Evolutionary conservation across 2,888 invertebrate species (phyloP).

Genomic region (Pseudanteris insignis): DNA sequence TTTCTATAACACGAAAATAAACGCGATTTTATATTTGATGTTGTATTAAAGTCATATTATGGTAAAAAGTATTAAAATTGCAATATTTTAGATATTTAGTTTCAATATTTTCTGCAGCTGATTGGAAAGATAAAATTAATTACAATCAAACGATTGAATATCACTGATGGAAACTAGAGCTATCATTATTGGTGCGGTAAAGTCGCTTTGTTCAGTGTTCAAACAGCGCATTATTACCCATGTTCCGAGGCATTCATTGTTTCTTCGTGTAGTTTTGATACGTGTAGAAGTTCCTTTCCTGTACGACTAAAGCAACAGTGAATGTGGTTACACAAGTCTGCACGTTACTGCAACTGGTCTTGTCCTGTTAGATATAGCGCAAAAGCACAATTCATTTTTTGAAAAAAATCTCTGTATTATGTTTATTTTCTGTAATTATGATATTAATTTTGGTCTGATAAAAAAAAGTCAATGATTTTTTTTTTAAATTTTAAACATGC

Average conservation of each 20-base stretch:
- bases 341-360: slow-evolving; percentile 47
- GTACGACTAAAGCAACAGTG: slow-evolving; percentile 52
- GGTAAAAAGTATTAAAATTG: too few relatives aligned
- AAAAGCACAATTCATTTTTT: slow-evolving; percentile 14
- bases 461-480: too few relatives aligned
- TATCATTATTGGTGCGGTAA: slow-evolving; percentile 8
- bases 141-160: too few relatives aligned
- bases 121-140: slow-evolving; percentile 7
- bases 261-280: slow-evolving; percentile 53
- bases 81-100: slow-evolving; percentile 2
- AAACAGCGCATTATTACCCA: slow-evolving; percentile 71
- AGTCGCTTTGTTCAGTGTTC: slow-evolving; percentile 16
- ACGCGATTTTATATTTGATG: too few relatives aligned
- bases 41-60: too few relatives aligned
- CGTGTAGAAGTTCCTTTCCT: slow-evolving; percentile 40
- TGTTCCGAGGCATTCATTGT: slow-evolving; percentile 82
- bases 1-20: too few relatives aligned
- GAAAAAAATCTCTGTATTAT: too few relatives aligned
- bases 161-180: slow-evolving; percentile 15
- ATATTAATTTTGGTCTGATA: too few relatives aligned
- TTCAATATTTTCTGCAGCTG: background rate
- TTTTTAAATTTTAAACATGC: too few relatives aligned
- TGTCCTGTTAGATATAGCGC: slow-evolving; percentile 51
- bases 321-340: slow-evolving; percentile 46
- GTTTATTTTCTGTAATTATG: too few relatives aligned